Percentiles rank a stretch among this genome's conserved stretches.
These are phyloP conservation scores for Zenarchopterus dispar DNA, from an alignment of 2,797 vertebrate species.

Conservation along the genomic window DNA sequence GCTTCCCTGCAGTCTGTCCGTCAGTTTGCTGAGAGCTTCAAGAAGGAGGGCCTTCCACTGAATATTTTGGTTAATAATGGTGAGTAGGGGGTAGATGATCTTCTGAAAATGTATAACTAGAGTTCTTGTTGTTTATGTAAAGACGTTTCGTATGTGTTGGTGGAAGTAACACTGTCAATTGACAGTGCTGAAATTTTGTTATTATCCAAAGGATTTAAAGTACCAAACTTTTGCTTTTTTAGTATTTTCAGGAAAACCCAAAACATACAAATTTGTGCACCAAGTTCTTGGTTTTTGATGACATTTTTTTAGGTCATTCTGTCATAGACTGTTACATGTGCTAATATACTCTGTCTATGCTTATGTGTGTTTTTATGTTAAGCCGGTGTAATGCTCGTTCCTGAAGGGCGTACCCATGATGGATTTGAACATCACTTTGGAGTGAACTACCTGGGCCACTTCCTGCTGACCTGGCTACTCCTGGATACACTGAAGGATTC, in stretches of 20 bases:
- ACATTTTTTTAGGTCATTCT: too few relatives aligned
- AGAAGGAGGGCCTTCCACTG: constrained; percentile 79
- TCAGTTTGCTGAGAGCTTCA: constrained; percentile 85
- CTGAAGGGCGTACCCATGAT: constrained; percentile 83
- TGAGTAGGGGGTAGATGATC: constrained; percentile 70
- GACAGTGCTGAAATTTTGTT: not conserved
- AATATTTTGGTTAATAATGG: constrained; percentile 92
- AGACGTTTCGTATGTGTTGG: not conserved
- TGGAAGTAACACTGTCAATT: not conserved
- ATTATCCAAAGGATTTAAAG: constrained; percentile 10
- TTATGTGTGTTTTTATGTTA: constrained; percentile 12
- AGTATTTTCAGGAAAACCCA: too few relatives aligned
- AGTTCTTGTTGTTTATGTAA: not conserved
- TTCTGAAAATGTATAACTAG: not conserved
- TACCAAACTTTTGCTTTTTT: not conserved
- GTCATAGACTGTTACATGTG: not conserved
- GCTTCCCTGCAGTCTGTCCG: constrained; percentile 86
- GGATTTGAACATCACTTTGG: constrained; percentile 90
- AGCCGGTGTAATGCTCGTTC: constrained; percentile 92
- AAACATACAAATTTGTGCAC: too few relatives aligned
- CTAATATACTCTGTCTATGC: not conserved
- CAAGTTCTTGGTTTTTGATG: too few relatives aligned
- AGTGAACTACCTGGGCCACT: constrained; percentile 92
- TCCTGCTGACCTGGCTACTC: constrained; percentile 89
- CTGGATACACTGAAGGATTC: constrained; percentile 84